Evolutionary conservation across 2,888 invertebrate species (phyloP).

Genomic region (Euzophera pinguis): DNA sequence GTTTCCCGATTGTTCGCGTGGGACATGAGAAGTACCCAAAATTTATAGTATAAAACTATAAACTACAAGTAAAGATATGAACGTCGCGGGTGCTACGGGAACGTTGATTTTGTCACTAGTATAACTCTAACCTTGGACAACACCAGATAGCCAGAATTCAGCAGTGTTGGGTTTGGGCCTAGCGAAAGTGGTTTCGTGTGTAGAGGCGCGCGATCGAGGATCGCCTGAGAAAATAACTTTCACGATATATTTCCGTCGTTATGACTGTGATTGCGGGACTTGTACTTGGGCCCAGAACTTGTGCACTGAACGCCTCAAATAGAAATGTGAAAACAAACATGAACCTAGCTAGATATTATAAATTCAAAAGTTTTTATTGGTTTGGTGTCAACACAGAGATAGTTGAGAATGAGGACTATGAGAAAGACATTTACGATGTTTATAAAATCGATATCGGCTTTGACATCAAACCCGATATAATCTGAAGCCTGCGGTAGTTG

Average conservation of each 20-base stretch:
- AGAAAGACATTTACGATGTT: no score
- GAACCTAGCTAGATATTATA: neutral
- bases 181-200: conserved; percentile 74
- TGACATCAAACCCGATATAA: no score
- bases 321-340: neutral
- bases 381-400: no score
- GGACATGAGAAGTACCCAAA: conserved; percentile 47
- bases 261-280: conserved; percentile 50
- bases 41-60: no score
- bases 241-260: conserved; percentile 68
- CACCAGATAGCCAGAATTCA: conserved; percentile 44
- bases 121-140: conserved; percentile 33
- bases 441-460: no score
- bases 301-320: neutral
- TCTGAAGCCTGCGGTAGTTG: no score
- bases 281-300: conserved; percentile 19
- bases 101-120: conserved; percentile 7
- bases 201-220: conserved; percentile 53
- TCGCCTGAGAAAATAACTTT: conserved; percentile 75
- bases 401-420: no score
- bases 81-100: conserved; percentile 20
- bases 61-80: conserved; percentile 41
- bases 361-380: no score
- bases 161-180: conserved; percentile 43
- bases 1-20: conserved; percentile 68